Percentiles rank a stretch among this genome's conserved stretches.
phyloP scores from a whole-genome alignment of 2,113 vertebrate species.

The Malurus alboscapulatus region DNA sequence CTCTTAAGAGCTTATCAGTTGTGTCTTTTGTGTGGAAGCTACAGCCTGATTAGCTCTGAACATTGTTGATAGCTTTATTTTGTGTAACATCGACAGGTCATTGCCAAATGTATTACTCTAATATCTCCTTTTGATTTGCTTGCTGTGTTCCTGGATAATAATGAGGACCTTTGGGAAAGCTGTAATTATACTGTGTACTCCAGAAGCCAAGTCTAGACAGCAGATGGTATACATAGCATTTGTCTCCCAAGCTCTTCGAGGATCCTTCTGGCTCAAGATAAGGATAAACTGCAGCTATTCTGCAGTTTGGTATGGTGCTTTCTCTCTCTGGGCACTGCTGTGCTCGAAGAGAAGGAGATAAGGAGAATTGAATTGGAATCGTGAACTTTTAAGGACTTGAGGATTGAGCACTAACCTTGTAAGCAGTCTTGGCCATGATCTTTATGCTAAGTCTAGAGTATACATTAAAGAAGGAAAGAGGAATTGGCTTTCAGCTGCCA shows the following conservation, averaged over 20 bases:
- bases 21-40: not conserved
- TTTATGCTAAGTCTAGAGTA: not conserved
- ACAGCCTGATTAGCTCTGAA: not conserved
- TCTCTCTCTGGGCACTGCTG: not conserved
- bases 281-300: constrained; percentile 2
- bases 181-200: constrained; percentile 1
- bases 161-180: constrained; percentile 29
- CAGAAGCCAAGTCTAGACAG: constrained; percentile 53
- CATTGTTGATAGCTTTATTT: constrained; percentile 7
- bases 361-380: not conserved
- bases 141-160: constrained; percentile 32
- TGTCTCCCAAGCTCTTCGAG: constrained; percentile 11
- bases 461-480: not conserved
- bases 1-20: not conserved
- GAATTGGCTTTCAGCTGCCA: not conserved
- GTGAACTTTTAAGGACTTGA: not conserved
- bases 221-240: constrained; percentile 35
- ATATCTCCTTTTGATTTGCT: constrained; percentile 10
- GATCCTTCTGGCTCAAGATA: constrained; percentile 29
- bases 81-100: not conserved
- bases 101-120: constrained; percentile 1
- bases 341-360: not conserved
- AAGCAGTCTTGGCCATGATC: not conserved
- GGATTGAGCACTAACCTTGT: not conserved
- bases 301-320: not conserved